A percentile compares a stretch with the other conserved stretches of the same genome.
Conservation (phyloP, 2,113 vertebrate genomes). For the Haemorhous mexicanus region DNA sequence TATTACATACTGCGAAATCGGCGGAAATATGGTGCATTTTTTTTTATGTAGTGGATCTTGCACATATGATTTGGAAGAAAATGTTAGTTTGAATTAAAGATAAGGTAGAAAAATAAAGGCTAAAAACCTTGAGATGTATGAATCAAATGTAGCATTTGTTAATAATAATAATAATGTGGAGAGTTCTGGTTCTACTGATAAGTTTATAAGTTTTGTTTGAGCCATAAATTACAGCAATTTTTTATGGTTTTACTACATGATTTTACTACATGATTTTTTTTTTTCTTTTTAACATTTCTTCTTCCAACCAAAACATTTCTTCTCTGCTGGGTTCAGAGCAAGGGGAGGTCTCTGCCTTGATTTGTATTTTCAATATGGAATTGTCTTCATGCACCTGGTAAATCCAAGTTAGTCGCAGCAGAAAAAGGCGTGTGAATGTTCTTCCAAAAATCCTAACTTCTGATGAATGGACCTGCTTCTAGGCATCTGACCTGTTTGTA, state of each 20-base stretch:
- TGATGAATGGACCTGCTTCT: background rate
- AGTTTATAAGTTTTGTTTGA: background rate
- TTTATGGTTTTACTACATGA: background rate
- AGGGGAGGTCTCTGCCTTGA: background rate
- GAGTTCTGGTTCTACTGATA: background rate
- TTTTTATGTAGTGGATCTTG: background rate
- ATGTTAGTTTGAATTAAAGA: background rate
- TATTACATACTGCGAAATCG: conserved; percentile 21
- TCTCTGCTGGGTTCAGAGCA: background rate
- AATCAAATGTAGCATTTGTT: background rate
- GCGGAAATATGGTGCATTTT: background rate
- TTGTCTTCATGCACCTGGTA: background rate
- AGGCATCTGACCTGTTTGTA: background rate
- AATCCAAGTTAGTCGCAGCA: background rate
- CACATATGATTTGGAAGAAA: background rate
- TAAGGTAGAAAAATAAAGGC: background rate
- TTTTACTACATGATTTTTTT: background rate
- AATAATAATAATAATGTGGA: background rate
- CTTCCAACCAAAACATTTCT: background rate
- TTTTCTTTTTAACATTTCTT: background rate
- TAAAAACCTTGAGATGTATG: background rate
- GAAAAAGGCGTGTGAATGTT: background rate
- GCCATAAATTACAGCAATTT: background rate
- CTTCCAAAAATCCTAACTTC: background rate
- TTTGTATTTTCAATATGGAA: background rate